Evolutionary conservation across 2,888 invertebrate genomes (phyloP).

Genomic region (Phyllotreta cruciferae): DNA sequence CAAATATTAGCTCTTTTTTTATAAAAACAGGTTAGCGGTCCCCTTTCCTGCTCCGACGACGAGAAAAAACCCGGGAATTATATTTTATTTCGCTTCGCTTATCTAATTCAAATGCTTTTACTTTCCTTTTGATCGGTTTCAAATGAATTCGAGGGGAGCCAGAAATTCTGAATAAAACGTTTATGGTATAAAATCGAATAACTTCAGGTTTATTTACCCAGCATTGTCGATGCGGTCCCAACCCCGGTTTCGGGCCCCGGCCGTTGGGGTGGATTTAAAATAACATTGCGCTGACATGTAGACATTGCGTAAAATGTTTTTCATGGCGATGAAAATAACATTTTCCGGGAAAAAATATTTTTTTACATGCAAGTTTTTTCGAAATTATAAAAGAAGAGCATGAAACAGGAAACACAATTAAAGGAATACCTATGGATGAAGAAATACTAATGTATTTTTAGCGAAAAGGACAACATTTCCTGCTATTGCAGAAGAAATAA

Average conservation of each 20-base stretch:
- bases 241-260: constrained; percentile 33
- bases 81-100: constrained; percentile 36
- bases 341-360: too few species aligned
- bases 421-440: too few species aligned
- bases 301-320: constrained; percentile 26
- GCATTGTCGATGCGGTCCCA: constrained; percentile 47
- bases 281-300: constrained; percentile 49
- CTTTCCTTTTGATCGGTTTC: constrained; percentile 51
- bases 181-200: constrained; percentile 59
- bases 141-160: constrained; percentile 46
- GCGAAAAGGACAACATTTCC: too few species aligned
- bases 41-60: background rate
- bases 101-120: constrained; percentile 38
- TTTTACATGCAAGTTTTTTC: too few species aligned
- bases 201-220: constrained; percentile 59
- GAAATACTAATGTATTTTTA: too few species aligned
- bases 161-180: constrained; percentile 53
- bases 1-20: constrained; percentile 7
- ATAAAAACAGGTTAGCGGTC: constrained; percentile 12
- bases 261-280: constrained; percentile 53
- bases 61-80: constrained; percentile 23
- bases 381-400: too few species aligned
- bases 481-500: too few species aligned
- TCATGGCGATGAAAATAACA: too few species aligned
- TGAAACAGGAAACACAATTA: too few species aligned